Evolutionary conservation across 2,888 invertebrate species (phyloP).

Genomic region (Rhimphoctona megacephalus): DNA sequence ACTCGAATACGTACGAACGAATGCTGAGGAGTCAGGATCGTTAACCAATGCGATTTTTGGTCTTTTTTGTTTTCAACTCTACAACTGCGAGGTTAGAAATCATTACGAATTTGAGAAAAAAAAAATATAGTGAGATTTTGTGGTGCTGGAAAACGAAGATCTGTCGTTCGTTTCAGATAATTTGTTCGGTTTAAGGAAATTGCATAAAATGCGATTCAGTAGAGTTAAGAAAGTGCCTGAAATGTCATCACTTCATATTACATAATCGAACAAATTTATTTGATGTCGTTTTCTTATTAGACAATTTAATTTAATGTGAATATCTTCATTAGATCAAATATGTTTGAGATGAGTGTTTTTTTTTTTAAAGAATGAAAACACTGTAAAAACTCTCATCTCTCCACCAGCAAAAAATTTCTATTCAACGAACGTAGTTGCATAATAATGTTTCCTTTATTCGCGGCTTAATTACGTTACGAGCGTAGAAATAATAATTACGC

Average conservation of each 20-base stretch:
- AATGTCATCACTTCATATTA: not conserved
- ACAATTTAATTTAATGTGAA: not conserved
- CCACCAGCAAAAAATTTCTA: not conserved
- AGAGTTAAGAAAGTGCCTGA: not conserved
- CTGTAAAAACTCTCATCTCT: not conserved
- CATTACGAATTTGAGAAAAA: not conserved
- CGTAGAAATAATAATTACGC: slow-evolving; percentile 51
- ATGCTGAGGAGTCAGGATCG: slow-evolving; percentile 10
- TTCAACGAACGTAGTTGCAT: slow-evolving; percentile 1
- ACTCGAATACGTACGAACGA: slow-evolving; percentile 71
- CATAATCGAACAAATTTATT: not conserved
- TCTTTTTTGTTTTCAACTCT: not conserved
- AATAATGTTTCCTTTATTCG: slow-evolving; percentile 20
- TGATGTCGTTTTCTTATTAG: not conserved
- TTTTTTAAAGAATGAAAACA: not conserved
- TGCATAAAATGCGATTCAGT: not conserved
- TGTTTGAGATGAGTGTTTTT: not conserved
- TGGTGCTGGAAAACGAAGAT: not conserved
- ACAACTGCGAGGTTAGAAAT: not conserved
- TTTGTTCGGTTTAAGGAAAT: not conserved
- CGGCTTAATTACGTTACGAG: slow-evolving; percentile 52
- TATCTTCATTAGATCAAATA: not conserved
- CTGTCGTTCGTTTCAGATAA: not conserved
- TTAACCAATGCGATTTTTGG: not conserved
- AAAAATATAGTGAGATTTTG: not conserved